phyloP scores from a whole-genome alignment of 2,113 vertebrate genomes.

The Sylvietta virens region DNA sequence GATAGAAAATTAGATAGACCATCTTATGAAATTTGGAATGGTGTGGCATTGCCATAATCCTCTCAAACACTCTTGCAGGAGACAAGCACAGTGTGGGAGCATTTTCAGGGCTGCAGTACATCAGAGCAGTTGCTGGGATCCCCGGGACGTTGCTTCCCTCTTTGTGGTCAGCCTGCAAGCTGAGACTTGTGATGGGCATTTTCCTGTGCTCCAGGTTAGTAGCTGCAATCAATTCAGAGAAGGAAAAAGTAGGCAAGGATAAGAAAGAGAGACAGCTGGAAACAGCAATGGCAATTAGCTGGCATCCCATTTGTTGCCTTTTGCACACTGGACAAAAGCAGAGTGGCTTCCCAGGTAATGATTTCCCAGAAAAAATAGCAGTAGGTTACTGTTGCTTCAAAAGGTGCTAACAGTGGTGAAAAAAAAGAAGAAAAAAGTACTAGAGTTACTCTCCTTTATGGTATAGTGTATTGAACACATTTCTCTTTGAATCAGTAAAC shows the following conservation, averaged over 20 bases:
- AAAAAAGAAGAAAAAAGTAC: neutral
- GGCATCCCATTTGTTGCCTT: neutral
- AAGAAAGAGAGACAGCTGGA: neutral
- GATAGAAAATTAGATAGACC: neutral
- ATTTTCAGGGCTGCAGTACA: neutral
- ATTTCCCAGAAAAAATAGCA: neutral
- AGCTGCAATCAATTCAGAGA: neutral
- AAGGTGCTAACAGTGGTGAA: neutral
- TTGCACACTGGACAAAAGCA: neutral
- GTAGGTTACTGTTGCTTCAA: neutral
- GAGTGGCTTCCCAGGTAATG: neutral
- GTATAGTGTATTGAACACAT: neutral
- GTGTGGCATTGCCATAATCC: neutral
- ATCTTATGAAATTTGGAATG: neutral
- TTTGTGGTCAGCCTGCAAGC: neutral
- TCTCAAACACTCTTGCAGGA: neutral
- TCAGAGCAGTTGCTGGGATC: neutral
- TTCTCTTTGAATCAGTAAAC: neutral
- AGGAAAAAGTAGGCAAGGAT: neutral
- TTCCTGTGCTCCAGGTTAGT: neutral
- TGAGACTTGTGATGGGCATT: neutral
- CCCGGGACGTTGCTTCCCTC: neutral
- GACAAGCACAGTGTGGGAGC: neutral
- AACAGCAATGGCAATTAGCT: neutral
- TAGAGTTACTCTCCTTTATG: neutral